phyloP scores from a whole-genome alignment of 2,888 invertebrate genomes.

The Philereme vetulata region DNA sequence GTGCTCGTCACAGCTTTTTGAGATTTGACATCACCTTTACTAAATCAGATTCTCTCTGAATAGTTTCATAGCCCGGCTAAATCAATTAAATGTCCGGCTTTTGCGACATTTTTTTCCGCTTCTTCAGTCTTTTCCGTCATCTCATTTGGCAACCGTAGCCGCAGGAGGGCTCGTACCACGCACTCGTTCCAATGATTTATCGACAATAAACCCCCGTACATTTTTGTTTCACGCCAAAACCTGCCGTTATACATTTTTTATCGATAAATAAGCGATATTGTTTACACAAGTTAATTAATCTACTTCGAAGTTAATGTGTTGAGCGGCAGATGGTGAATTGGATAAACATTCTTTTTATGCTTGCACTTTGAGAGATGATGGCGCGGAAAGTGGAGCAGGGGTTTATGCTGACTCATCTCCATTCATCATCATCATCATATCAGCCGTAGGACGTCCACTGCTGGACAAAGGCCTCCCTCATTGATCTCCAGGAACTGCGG shows the following conservation, averaged over 20 bases:
- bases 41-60: no score
- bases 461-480: no score
- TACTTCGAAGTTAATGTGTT: constrained; percentile 38
- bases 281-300: constrained; percentile 41
- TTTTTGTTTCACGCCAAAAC: constrained; percentile 47
- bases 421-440: no score
- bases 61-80: background rate
- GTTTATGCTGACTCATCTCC: constrained; percentile 9
- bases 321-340: constrained; percentile 35
- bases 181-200: constrained; percentile 53
- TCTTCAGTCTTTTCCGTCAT: constrained; percentile 5
- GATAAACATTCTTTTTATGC: constrained; percentile 36
- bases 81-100: constrained; percentile 22
- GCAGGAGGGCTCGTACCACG: constrained; percentile 43
- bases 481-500: no score
- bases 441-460: no score
- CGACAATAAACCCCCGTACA: constrained; percentile 55
- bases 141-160: constrained; percentile 4
- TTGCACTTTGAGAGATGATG: constrained; percentile 30
- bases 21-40: no score
- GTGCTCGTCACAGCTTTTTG: no score
- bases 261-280: constrained; percentile 46
- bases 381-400: constrained; percentile 19
- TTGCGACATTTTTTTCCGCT: background rate
- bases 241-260: constrained; percentile 44